phyloP scores from a whole-genome alignment of 1,140 invertebrate genomes.

The Macrobrachium rosenbergii region DNA sequence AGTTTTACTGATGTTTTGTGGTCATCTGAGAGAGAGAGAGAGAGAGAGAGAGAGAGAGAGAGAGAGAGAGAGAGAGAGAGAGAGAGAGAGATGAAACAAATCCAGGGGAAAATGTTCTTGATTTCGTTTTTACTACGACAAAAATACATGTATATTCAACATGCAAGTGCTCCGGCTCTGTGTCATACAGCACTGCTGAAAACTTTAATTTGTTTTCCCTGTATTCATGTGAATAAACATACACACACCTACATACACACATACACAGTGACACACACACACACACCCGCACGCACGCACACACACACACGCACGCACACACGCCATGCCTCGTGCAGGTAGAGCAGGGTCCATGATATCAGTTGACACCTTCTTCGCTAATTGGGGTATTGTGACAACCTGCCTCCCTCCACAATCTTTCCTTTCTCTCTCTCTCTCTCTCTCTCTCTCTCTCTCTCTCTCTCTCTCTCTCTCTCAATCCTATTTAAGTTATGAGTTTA shows the following conservation, averaged over 20 bases:
- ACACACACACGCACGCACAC: constrained; percentile 55
- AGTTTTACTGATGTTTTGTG: too few species aligned
- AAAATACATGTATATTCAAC: too few species aligned
- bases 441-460: constrained; percentile 25
- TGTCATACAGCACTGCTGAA: too few species aligned
- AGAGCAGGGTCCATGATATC: constrained; percentile 32
- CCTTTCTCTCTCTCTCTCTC: constrained; percentile 3
- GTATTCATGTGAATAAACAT: neutral
- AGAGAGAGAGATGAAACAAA: too few species aligned
- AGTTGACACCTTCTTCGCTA: constrained; percentile 54
- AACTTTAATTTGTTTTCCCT: neutral
- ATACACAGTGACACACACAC: constrained; percentile 24
- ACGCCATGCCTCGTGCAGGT: constrained; percentile 16
- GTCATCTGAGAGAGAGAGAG: too few species aligned
- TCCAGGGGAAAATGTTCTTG: too few species aligned
- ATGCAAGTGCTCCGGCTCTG: too few species aligned
- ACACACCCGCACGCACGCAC: constrained; percentile 32
- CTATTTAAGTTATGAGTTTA: neutral
- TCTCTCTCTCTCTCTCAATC: constrained; percentile 15
- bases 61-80: too few species aligned
- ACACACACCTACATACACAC: constrained; percentile 24
- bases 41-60: too few species aligned
- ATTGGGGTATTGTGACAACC: constrained; percentile 58
- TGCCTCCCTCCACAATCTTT: constrained; percentile 4
- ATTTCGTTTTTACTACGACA: too few species aligned